Base-by-base conservation (phyloP, 2,797 vertebrate genomes). In the Heterohyrax brucei region DNA sequence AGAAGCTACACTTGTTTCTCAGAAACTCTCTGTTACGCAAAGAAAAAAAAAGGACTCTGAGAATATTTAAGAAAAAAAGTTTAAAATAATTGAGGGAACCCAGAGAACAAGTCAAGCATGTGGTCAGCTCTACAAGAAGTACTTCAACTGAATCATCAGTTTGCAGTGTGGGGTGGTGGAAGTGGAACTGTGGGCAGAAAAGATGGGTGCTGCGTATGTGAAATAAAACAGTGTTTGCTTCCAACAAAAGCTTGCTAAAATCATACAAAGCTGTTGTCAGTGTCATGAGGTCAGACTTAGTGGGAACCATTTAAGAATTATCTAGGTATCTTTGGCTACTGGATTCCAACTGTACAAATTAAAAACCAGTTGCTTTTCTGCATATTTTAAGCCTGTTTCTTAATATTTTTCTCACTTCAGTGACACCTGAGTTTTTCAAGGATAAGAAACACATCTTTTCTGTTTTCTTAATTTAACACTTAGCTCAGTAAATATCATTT, bases 401-500 rank as follows among this genome's bases (percentile, higher is more conserved):
- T 80, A 81, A 39, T 70, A 56, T 30, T 93, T 93, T 93, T 53
- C 87, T 73, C 59, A 95, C 75, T 95, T 92, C 72, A 94, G 0
- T 72, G 85, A 79, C 46, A 68, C 44, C 56, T 87, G 68, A 94
- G 30, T 76, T 95, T 70, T 33, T 96, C 89, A 96, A 96, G 92
- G 96, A 86, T n/a, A 91, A 89, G 96, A 94, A 96, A 91, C 80
- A 90, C 94, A 95, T 95, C 96, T 96, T 93, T 80, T 94, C 76
- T 39, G 50, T 80, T 94, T 96, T 91, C 80, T 95, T 96, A 96
- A 76, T 91, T 70, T 9, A 64, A 12, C 66, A 87, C 59, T 18
- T 79, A 26, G 28, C 70, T 73, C 46, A 80, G 91, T 72, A 90
- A 93, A 89, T 64, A 39, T 39, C 3, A 39, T 39, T 39, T 39